Evolutionary conservation across 2,797 vertebrate species (phyloP), one percentile per base, ranked within the genome.

Genomic region (Acanthornis magna): DNA sequence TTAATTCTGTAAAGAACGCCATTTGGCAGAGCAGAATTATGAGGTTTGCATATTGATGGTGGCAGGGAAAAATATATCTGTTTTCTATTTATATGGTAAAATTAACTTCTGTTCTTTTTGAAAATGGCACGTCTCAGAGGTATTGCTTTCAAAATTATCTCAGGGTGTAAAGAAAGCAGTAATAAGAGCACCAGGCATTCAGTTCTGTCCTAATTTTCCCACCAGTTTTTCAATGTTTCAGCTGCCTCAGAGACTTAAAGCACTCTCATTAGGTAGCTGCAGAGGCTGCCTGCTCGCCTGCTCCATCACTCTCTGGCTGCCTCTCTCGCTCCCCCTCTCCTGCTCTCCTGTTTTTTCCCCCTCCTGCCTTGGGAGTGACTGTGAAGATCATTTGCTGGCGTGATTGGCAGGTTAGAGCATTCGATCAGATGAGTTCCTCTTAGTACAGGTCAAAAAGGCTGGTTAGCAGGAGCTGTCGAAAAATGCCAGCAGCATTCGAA

Each of bases 381-480:
- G 97, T 97, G 97, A 98, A 98, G 98, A 98, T 98, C 98, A 98
- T 98, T 98, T 98, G 96, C 89, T 73, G 88, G 96, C 54, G 91
- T 98, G 98, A 98, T 98, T 98, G 98, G 97, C 98, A 98, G 98
- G 97, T 97, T 92, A 96, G 97, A 97, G 98, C 97, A 98, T 98
- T 98, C 97, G 97, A 98, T 98, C 97, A 98, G 98, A 98, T 98
- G 98, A 98, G 97, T 97, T 97, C 88, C 97, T 98, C 98, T 98
- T 97, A 98, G 97, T 96, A 97, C 96, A 79, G 98, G 98, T 98
- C 98, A 98, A 97, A 98, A 98, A 98, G 98, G 97, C 98, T 98
- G 98, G 98, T 98, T 98, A 98, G 97, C 97, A 97, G 97, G 98
- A 98, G 98, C 98, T 98, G 97, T 97, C 79, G 93, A 97, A 98